Evolutionary conservation across 2,888 invertebrate species (phyloP), one percentile per base, ranked within the genome.

Genomic region (Lochmaea capreae): DNA sequence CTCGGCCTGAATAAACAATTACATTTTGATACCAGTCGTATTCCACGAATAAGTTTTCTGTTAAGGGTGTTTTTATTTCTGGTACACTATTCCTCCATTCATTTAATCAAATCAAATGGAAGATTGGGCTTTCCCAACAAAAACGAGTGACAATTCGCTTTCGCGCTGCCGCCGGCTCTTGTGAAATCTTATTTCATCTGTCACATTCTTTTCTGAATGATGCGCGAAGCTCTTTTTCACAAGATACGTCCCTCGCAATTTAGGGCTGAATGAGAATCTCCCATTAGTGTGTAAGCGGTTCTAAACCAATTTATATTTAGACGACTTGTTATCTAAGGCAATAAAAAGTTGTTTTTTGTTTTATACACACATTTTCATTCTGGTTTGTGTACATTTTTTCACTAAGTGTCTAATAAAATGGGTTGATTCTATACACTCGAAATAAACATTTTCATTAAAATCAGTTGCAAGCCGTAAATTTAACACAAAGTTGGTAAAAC

Each of bases 101-200:
- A 70, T 74, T 59, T 65, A 72, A 74, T 74, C 71, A 65, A 68
- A 71, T 69, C 65, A 71, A 74, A 74, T 61, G 65, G 71, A 61
- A 74, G 74, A 74, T 74, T 72, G 68, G 70, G 65, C 49, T 69
- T 54, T 26, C 18, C 67, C 42, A 42, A 52, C 63, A 57, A 65
- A 74, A 74, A 74, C 3, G 8, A 59, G 65, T 33, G 49, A 39
- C 61, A 39, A 61, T 42, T 42, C 14, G 11, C 26, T 58, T 58
- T 14, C 58, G 58, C 58, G 58, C 14, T 58, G 58, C 58, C 61
- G 39, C 61, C 39, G 12, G n/a, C 61, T 61, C 16, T 33, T 63
- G 9, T 70, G 63, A 33, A 65, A 74, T 70, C 71, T 71, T 71
- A 65, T 74, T 74, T 57, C 65, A 46, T 68, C 67, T 74, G 74